phyloP scores from a whole-genome alignment of 2,113 vertebrate species.

The Neolamprologus brichardi region DNA sequence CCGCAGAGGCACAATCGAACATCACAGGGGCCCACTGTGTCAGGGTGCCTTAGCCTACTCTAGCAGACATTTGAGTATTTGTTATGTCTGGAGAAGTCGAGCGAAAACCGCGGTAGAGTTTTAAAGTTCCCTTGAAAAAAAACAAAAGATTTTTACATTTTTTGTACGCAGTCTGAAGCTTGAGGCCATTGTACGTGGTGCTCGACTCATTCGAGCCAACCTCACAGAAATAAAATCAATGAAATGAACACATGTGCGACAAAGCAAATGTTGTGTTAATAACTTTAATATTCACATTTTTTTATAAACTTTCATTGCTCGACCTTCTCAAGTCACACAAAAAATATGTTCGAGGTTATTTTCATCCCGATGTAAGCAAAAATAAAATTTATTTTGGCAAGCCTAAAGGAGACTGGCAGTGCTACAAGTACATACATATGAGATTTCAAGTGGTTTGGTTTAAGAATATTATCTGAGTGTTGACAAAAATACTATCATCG shows the following conservation, averaged over 20 bases:
- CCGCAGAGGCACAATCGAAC: background rate
- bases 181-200: background rate
- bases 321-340: slow-evolving; percentile 59
- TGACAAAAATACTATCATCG: slow-evolving; percentile 69
- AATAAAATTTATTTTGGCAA: slow-evolving; percentile 92
- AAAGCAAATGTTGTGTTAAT: slow-evolving; percentile 69
- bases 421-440: slow-evolving; percentile 79
- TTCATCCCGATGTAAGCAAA: slow-evolving; percentile 78
- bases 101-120: background rate
- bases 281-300: slow-evolving; percentile 88
- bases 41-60: background rate
- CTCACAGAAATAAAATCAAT: background rate
- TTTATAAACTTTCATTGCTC: slow-evolving; percentile 73
- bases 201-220: background rate
- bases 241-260: slow-evolving; percentile 3
- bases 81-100: background rate
- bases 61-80: background rate
- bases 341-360: slow-evolving; percentile 80
- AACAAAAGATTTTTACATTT: background rate
- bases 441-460: slow-evolving; percentile 70
- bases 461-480: slow-evolving; percentile 69
- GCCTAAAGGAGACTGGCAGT: slow-evolving; percentile 86
- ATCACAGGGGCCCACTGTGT: background rate
- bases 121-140: background rate
- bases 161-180: background rate